Base-by-base conservation (phyloP, 2,888 invertebrate species). In the Nemurella pictetii region DNA sequence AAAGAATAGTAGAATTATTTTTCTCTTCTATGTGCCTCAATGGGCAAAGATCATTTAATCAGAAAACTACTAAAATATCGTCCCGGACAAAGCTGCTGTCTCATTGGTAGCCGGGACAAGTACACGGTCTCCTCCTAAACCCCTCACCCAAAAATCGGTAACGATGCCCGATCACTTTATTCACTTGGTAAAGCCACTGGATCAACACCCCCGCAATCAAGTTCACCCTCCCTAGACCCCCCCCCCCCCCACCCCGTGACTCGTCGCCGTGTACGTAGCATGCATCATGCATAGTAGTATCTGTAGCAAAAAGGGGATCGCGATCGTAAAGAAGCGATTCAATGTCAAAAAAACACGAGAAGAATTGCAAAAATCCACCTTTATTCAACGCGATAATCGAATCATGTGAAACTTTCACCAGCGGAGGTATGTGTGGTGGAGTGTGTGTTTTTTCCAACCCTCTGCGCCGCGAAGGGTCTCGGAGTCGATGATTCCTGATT, bases 271-370 rank as follows among this genome's bases (percentile, higher is more conserved):
- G 55, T 55, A 55, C 20, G 55, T 55, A n/a, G n/a, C n/a, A 55
- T 55, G 55, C 55, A 55, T 20, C 55, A 12, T 55, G 55, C 55
- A 55, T 55, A 55, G 55, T 55, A 55, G 55, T 55, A 55, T 55
- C 55, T 27, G 75, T 28, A 75, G 26, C 75, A 75, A 75, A 7
- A 9, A 26, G 75, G 75, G 75, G 75, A 75, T 3, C 9, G 55
- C 55, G 55, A 75, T n/a, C 4, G 28, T 27, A 27, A 28, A 28
- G 75, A 29, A 82, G 72, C 20, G 55, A 55, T 55, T 82, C 82
- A 36, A 82, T 82, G 82, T 82, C 82, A 82, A 82, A 82, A 35
- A 82, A 55, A 81, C 80, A 82, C 73, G 82, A 82, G 27, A n/a
- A 28, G 82, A 82, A 82, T 82, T 82, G 82, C 55, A 82, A 72